Base-by-base conservation (phyloP, 2,113 vertebrate species). In the Nothoprocta pentlandii region DNA sequence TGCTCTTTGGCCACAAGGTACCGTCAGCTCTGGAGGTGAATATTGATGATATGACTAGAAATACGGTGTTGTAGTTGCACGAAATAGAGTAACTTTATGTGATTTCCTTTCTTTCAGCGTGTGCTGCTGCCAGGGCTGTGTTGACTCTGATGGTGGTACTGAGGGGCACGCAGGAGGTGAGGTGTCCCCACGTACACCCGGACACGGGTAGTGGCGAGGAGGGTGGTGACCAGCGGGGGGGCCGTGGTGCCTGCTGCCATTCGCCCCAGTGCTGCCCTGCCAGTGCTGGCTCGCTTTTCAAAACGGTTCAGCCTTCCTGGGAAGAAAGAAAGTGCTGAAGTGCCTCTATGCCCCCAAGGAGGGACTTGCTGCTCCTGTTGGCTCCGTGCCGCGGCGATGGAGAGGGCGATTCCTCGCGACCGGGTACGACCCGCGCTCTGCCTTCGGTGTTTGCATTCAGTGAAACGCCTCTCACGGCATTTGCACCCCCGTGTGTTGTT, bases 211-310 rank as follows among this genome's bases (percentile, higher is more conserved):
- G 53, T 28, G 26, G 53, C 36, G 36, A 39, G 36, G 36, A 39
- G 36, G 36, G 36, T 39, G 36, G 36, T 39, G 36, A 39, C 36
- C 36, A 39, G 36, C 36, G 36, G 36, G 36, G 8, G 36, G 36
- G 36, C 36, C 36, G 36, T 39, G 36, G 36, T 39, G 36, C 36
- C 36, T 39, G 36, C 7, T 39, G 16, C 39, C n/a, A 1, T 32
- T 28, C 54, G 59, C 10, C 39, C 14, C 44, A 14, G 58, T 22
- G 2, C 8, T 12, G 8, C 56, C 56, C 66, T 10, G 46, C 56
- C 42, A n/a, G 44, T 3, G 1, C 2, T 16, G 34, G 20, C 49
- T 23, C 2, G 2, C 42, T 63, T 51, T 14, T 39, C 22, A 5
- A 30, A 25, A 36, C 5, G 32, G 47, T 69, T 64, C 47, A 76